Evolutionary conservation across 1,140 invertebrate species (phyloP), one percentile per base, ranked within the genome.

Genomic region (Drosophila nigromelanica): DNA sequence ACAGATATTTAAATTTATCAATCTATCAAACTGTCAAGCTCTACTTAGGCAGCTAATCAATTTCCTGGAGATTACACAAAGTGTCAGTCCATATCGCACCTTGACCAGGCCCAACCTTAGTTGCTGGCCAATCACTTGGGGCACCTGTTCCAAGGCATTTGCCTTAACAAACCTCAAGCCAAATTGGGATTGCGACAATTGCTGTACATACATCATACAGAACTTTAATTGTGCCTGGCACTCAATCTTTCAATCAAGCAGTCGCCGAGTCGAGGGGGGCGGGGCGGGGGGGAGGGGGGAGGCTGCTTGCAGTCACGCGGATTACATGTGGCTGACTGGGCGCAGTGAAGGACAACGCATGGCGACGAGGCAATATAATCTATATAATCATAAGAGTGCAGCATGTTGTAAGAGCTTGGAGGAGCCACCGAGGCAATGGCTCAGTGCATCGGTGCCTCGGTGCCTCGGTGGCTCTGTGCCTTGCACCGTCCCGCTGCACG

Each of bases 201-300:
- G 78, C 78, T 52, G 74, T 78, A 80, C 81, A 78, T 71, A 78
- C 83, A 89, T 82, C 68, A 56, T 73, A 48, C 61, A 77, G 79
- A 78, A 76, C 76, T 87, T 87, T 87, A 87, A 90, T 90, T 90
- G 86, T 86, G 82, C 70, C 78, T 86, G 86, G 78, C 86, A 90
- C 86, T 90, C 86, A 90, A 90, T 90, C 86, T 90, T 90, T 90
- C 86, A 90, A 90, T 90, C 86, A 90, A 73, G 73, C 27, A 27
- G 27, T 6, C 27, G 7, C 0, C 8, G 7, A 10, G 2, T 35
- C 21, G 2, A 7, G 30, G 30, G 30, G 6, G 7, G 1, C 1
- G 33, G 6, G 2, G 6, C 1, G 33, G 33, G 33, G 2, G 8
- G 6, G 33, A 0, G 33, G 33, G 30, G 18, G 42, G 30, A n/a